Percentiles rank a stretch among this genome's conserved stretches.
Conservation (phyloP, 2,797 vertebrate genomes). For the Vultur gryphus region DNA sequence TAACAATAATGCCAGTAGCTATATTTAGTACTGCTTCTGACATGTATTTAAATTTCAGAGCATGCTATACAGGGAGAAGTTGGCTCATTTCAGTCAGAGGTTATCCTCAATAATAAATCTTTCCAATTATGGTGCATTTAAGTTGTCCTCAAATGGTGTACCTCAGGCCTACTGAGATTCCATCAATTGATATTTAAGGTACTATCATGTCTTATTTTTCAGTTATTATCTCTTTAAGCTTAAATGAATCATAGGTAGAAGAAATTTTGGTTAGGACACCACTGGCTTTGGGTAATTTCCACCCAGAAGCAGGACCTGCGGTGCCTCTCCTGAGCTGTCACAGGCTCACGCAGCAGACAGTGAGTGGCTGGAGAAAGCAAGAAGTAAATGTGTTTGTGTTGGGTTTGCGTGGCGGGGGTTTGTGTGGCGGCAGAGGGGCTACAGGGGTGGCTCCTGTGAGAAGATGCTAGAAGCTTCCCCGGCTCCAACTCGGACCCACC, state of each 20-base stretch:
- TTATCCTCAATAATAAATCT: background rate
- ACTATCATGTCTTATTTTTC: background rate
- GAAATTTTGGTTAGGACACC: background rate
- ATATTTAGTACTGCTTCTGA: slow-evolving; percentile 29
- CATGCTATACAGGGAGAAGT: background rate
- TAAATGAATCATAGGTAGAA: background rate
- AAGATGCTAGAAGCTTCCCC: too few species aligned
- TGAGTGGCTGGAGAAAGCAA: background rate
- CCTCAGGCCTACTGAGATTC: background rate
- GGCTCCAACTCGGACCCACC: too few species aligned
- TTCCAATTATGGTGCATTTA: background rate
- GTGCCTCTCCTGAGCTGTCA: background rate
- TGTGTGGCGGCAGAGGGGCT: too few species aligned
- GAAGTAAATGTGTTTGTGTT: background rate
- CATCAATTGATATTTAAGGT: background rate
- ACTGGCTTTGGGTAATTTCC: background rate
- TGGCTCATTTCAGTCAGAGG: background rate
- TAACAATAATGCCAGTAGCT: slow-evolving; percentile 19
- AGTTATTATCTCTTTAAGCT: background rate
- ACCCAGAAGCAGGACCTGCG: background rate
- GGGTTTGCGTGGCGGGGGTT: too few species aligned
- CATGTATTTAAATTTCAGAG: slow-evolving; percentile 26
- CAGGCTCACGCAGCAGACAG: background rate
- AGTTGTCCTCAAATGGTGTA: background rate
- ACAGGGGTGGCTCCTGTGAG: too few species aligned